Evolutionary conservation across 1,140 invertebrate genomes (phyloP), one percentile per base, ranked within the genome.

Genomic region (Drosophila asahinai): DNA sequence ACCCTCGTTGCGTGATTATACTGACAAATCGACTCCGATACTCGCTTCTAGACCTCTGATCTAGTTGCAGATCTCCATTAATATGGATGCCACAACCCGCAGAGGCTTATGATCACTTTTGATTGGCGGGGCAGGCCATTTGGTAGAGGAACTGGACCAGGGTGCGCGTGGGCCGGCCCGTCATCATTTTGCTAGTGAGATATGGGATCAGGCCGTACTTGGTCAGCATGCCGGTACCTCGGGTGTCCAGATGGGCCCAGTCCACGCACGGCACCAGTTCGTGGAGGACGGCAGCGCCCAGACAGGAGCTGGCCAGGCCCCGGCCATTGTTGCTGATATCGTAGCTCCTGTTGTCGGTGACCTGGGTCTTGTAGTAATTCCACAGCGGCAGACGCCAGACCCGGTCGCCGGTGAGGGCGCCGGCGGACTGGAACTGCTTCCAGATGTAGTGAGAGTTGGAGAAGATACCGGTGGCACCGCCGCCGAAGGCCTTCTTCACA

Each of bases 301-400:
- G 93, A 81, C 95, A 96, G 2, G 95, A 93, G 43, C 94, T 95
- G 33, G 94, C 94, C 42, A 91, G 64, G 7, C 93, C 93, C 5
- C 93, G 91, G 9, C 94, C 95, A 63, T 95, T 93, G 82, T 96
- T 96, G 82, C 95, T 95, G 0, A 96, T 63, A 90, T 96, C 96
- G 60, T 92, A 93, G 47, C 93, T 92, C 7, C 78, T 60, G 12
- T 92, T 72, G 5, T 81, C 93, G 93, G 94, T 96, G 38, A 98
- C 93, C 86, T 96, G 94, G 51, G 95, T 95, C 4, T 95, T 95
- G 83, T 96, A 98, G 79, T 95, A 95, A 45, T 96, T 94, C 95
- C 97, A 98, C 1, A 98, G 90, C 0, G 98, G 98, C 94, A 99
- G 95, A 80, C 97, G 94, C 98, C 98, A 99, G 5, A 98, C 94